Percentiles rank a stretch among this genome's conserved stretches.
Evolutionary conservation across 2,888 invertebrate species (phyloP).

Genomic region (Cyclophora punctaria): DNA sequence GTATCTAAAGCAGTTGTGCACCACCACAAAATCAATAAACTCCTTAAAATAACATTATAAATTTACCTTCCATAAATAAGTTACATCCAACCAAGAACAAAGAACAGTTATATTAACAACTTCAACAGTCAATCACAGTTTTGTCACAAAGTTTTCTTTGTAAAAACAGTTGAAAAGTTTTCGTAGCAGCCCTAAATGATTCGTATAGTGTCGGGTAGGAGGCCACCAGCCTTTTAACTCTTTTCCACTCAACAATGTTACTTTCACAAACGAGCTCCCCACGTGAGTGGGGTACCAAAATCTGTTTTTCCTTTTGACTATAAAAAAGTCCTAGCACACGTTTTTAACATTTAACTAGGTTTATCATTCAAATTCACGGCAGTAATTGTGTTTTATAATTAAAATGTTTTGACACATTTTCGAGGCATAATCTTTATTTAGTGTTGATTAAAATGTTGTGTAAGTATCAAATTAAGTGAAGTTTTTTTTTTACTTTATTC

Average conservation of each 20-base stretch:
- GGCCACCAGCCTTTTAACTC: constrained; percentile 56
- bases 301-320: constrained; percentile 33
- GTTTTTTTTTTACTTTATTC: no score
- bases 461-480: no score
- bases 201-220: constrained; percentile 25
- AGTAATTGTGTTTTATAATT: neutral
- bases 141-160: constrained; percentile 2
- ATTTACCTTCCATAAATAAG: no score
- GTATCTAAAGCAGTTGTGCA: no score
- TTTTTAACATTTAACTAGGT: constrained; percentile 24
- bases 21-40: no score
- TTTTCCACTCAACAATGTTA: constrained; percentile 67
- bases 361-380: constrained; percentile 10
- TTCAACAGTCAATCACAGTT: no score
- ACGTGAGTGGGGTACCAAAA: constrained; percentile 62
- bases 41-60: no score
- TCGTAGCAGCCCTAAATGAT: constrained; percentile 14
- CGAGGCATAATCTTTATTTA: no score
- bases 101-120: no score
- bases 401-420: neutral
- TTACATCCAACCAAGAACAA: no score
- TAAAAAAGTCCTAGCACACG: constrained; percentile 25
- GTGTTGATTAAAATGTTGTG: no score
- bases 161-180: constrained; percentile 1
- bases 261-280: constrained; percentile 59